Conservation (phyloP, 2,797 vertebrate genomes). For the Tragelaphus eurycerus region DNA sequence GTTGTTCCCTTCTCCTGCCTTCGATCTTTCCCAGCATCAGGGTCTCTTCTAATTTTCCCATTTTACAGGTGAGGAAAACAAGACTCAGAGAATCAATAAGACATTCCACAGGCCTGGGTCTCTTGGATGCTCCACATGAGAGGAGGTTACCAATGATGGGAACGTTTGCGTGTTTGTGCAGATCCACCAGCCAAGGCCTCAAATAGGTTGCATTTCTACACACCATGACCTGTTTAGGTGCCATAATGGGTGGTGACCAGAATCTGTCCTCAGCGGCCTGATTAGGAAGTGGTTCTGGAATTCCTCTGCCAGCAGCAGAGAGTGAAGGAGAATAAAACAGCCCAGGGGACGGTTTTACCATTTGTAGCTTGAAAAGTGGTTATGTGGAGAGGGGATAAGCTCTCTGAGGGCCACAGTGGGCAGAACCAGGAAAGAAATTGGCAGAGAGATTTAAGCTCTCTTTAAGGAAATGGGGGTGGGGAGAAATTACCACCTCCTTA, state of each 20-base stretch:
- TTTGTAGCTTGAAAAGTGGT: background rate
- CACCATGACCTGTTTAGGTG: background rate
- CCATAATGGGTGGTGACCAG: background rate
- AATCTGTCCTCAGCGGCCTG: background rate
- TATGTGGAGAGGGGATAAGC: background rate
- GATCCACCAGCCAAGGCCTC: background rate
- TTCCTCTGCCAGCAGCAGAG: background rate
- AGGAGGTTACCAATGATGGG: background rate
- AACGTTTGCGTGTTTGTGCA: rapidly evolving
- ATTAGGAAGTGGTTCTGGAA: background rate
- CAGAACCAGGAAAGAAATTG: conserved; percentile 19
- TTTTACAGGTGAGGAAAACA: background rate
- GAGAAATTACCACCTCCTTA: background rate
- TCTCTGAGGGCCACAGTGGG: background rate
- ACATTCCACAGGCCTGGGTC: background rate
- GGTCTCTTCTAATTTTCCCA: background rate
- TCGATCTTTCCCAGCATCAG: background rate
- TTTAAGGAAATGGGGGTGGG: background rate
- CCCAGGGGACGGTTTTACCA: background rate
- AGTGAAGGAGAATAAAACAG: background rate
- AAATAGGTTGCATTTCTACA: background rate
- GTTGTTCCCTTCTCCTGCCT: background rate
- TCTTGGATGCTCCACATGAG: background rate
- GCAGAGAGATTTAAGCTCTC: background rate
- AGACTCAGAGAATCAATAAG: background rate